phyloP scores from a whole-genome alignment of 2,113 vertebrate species.

The Trematocara unimaculatum region DNA sequence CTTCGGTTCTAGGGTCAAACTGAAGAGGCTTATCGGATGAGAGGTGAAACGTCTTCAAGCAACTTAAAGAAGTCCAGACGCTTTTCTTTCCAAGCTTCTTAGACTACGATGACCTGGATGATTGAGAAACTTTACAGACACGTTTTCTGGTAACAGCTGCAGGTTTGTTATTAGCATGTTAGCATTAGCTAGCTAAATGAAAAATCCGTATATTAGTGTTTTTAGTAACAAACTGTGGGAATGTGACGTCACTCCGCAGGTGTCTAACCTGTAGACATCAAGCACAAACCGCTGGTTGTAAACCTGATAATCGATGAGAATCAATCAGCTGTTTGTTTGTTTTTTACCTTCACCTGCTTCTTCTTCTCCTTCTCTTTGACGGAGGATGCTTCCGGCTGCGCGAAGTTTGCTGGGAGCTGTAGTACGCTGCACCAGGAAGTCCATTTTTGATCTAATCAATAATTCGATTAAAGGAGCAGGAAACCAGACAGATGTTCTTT shows the following conservation, averaged over 20 bases:
- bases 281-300: neutral
- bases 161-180: neutral
- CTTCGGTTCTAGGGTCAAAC: neutral
- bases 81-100: neutral
- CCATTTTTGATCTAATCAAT: neutral
- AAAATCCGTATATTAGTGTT: neutral
- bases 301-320: neutral
- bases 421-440: neutral
- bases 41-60: neutral
- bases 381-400: neutral
- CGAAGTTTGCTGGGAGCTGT: constrained; percentile 31
- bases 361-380: neutral
- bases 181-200: neutral
- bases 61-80: neutral
- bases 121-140: neutral
- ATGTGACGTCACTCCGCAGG: neutral
- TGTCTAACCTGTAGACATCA: neutral
- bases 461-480: neutral
- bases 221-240: neutral
- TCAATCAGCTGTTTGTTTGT: neutral
- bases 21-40: neutral
- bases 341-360: constrained; percentile 25
- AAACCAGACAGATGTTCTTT: neutral
- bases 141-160: neutral
- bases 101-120: neutral